These are phyloP conservation scores for Meliscaeva auricollis DNA, from an alignment of 2,888 invertebrate species.

Conservation along the genomic window DNA sequence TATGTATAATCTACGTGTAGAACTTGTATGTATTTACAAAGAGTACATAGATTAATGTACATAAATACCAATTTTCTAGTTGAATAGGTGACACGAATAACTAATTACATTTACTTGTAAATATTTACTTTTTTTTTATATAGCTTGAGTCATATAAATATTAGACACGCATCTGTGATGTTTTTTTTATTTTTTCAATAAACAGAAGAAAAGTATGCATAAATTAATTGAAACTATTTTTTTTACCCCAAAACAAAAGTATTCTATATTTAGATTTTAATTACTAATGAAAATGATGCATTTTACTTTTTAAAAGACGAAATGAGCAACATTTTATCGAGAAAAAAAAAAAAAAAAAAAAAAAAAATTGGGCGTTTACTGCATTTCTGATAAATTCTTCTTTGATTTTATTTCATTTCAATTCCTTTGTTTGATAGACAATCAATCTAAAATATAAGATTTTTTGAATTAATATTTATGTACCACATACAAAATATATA, in stretches of 20 bases:
- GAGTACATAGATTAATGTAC: neutral
- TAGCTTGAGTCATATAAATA: conserved; percentile 23
- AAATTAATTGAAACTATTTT: conserved; percentile 17
- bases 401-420: too few species aligned
- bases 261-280: too few species aligned
- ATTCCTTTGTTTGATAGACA: too few species aligned
- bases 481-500: too few species aligned
- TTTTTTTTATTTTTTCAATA: conserved; percentile 15
- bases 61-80: neutral
- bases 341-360: too few species aligned
- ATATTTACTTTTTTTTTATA: conserved; percentile 18
- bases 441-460: too few species aligned
- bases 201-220: neutral
- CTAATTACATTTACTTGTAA: conserved; percentile 28
- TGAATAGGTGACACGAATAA: conserved; percentile 46
- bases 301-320: too few species aligned
- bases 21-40: too few species aligned
- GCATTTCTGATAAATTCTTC: neutral
- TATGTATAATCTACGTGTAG: too few species aligned
- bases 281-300: neutral
- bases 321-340: too few species aligned
- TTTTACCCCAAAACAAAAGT: too few species aligned
- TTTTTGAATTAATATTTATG: too few species aligned
- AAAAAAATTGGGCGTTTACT: neutral
- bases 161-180: conserved; percentile 51